Evolutionary conservation across 2,888 invertebrate genomes (phyloP).

Genomic region (Phoenoteleia sp.): DNA sequence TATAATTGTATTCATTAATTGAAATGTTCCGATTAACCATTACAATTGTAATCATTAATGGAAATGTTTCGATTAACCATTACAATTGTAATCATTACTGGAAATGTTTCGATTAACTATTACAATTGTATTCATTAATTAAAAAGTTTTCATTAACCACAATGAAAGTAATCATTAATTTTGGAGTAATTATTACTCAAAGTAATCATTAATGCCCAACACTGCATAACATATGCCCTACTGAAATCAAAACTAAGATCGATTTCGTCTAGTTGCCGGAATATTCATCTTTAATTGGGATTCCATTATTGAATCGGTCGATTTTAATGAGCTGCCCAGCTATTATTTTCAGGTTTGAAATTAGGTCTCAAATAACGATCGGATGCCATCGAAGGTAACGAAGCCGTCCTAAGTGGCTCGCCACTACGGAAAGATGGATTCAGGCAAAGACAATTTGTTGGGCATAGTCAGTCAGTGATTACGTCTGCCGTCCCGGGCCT

Average conservation of each 20-base stretch:
- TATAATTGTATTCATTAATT: no score
- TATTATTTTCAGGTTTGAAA: conserved; percentile 39
- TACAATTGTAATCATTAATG: no score
- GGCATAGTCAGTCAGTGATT: conserved; percentile 39
- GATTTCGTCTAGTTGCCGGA: conserved; percentile 9
- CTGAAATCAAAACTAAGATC: neutral
- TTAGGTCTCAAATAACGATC: conserved; percentile 38
- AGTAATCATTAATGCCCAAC: no score
- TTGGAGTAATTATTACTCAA: no score
- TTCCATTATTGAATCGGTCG: conserved; percentile 47
- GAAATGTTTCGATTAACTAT: no score
- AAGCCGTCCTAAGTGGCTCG: conserved; percentile 14
- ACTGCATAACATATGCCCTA: no score
- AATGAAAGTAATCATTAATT: no score
- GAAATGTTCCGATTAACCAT: no score
- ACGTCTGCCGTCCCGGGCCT: conserved; percentile 17
- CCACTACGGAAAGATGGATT: conserved; percentile 36
- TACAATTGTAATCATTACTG: no score
- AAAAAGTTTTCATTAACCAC: no score
- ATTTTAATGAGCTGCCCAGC: conserved; percentile 70
- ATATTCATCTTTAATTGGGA: conserved; percentile 37
- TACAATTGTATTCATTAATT: no score
- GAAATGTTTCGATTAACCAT: no score
- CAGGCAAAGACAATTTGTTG: conserved; percentile 62
- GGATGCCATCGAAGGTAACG: conserved; percentile 39